phyloP scores from a whole-genome alignment of 2,888 invertebrate genomes.

The Listrodromus nycthemerus region DNA sequence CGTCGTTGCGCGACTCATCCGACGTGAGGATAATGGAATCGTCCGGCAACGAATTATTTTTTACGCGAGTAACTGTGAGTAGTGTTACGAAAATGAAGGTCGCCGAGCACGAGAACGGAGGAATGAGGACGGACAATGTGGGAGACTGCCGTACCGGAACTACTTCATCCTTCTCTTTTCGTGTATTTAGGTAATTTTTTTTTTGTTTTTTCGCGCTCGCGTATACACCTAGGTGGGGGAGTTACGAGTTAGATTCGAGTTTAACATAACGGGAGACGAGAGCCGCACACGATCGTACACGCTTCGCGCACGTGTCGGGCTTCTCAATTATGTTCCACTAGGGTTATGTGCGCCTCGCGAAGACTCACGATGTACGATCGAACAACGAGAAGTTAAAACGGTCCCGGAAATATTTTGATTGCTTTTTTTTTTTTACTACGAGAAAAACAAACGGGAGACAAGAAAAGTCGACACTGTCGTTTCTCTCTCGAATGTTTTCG shows the following conservation, averaged over 20 bases:
- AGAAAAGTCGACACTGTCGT: not conserved
- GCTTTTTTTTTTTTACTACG: no score
- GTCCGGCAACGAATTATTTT: conserved; percentile 7
- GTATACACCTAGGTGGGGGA: not conserved
- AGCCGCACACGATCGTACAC: not conserved
- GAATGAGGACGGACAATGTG: conserved; percentile 11
- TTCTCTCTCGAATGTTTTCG: not conserved
- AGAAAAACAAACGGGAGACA: not conserved
- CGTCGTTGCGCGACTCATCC: not conserved
- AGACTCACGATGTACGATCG: not conserved
- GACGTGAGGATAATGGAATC: conserved; percentile 13
- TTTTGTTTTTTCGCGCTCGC: conserved; percentile 6
- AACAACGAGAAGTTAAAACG: not conserved
- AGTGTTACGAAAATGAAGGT: conserved; percentile 30
- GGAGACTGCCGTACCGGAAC: conserved; percentile 2
- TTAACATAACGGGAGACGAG: conserved; percentile 42
- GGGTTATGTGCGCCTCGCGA: not conserved
- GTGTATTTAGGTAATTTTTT: not conserved
- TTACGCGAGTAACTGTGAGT: not conserved
- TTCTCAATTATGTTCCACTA: conserved; percentile 12
- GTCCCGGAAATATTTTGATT: not conserved
- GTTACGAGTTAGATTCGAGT: conserved; percentile 17
- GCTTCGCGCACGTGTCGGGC: conserved; percentile 24
- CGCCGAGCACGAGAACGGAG: conserved; percentile 4
- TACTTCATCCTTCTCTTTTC: not conserved